Base-by-base conservation (phyloP, 2,113 vertebrate genomes). In the Leptobrachium ailaonicum region DNA sequence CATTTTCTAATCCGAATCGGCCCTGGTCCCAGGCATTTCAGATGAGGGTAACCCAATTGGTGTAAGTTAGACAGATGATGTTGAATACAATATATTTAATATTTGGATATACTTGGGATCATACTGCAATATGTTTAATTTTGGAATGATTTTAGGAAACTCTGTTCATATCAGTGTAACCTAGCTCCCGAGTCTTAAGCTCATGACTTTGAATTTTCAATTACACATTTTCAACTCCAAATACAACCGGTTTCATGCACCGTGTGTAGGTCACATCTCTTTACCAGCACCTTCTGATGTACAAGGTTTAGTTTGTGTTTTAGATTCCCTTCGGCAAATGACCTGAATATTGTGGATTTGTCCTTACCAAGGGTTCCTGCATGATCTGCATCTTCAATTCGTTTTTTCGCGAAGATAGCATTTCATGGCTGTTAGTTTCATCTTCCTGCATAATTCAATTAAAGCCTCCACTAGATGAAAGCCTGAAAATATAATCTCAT, bases 381-480 rank as follows among this genome's bases (percentile, higher is more conserved):
- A 60, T 12, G 13, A 60, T 60, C 56, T 60, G 4, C 66, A 41
- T 67, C 66, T 41, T 32, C 66, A 44, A 32, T 13, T 6, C 66
- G 43, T 11, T 68, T 67, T 41, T 41, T 8, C 20, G 20, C 63
- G 40, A 32, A 32, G 40, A 10, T 43, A 43, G 14, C 66, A 44
- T 68, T 42, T 68, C 42, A 68, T 43, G 42, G 41, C 11, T 10
- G 42, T 68, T 68, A 44, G 41, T 10, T 68, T 68, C 41, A 32
- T 70, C 43, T 70, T 45, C 44, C n/a, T 47, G 14, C 13, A 13
- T 70, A 70, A 70, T 70, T 70, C 44, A 70, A 70, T 70, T 70
- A 70, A 50, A 47, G 68, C 9, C 13, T 20, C 44, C 2, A 47
- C 56, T 4, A 4, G 10, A 1, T 60, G 56, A 60, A 60, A 1